Percentiles rank a stretch among this genome's conserved stretches.
Conservation (phyloP, 2,113 vertebrate genomes). For the Python bivittatus region DNA sequence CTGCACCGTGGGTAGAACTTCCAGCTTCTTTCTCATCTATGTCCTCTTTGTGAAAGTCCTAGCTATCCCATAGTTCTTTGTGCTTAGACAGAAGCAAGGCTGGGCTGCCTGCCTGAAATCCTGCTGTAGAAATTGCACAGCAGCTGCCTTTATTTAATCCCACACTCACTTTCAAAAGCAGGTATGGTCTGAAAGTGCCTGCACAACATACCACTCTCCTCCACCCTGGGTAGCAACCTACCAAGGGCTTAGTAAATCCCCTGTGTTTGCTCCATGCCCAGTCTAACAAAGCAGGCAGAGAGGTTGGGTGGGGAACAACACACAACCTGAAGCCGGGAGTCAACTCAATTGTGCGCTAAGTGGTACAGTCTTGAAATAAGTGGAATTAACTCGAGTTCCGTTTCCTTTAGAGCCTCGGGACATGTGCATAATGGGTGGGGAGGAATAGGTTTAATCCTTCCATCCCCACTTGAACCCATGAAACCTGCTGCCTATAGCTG, state of each 20-base stretch:
- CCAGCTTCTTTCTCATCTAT: not conserved
- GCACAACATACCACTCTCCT: not conserved
- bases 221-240: no score
- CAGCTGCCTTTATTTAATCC: not conserved
- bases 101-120: not conserved
- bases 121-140: not conserved
- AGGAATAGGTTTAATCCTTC: no score
- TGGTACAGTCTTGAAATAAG: not conserved
- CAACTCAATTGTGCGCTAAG: not conserved
- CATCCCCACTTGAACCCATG: no score
- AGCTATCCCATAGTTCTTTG: not conserved
- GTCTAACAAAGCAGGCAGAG: not conserved
- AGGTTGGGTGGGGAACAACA: not conserved
- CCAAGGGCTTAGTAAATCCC: not conserved
- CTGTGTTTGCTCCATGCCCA: not conserved
- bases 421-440: no score
- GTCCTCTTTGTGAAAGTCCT: not conserved
- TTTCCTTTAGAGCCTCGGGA: no score
- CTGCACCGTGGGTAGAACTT: not conserved
- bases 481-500: no score
- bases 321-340: not conserved
- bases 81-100: no score
- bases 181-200: not conserved
- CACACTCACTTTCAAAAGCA: not conserved
- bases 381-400: no score